Evolutionary conservation across 35 echinoderm and acorn worm genomes (phyloP).

Genomic region (Amphiura filiformis): DNA sequence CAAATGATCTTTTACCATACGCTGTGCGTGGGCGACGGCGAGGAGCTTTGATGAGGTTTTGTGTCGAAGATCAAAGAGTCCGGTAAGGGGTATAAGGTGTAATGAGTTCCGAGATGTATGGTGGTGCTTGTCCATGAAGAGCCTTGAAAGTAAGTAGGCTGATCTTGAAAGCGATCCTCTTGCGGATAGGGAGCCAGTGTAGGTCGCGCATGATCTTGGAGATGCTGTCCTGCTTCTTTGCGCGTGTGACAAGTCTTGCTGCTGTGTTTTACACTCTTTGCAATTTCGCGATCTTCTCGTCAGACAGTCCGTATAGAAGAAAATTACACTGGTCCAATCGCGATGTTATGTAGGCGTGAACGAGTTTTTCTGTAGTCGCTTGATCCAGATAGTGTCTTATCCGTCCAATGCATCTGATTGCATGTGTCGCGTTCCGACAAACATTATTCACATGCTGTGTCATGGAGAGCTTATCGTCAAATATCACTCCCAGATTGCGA

Average conservation of each 20-base stretch:
- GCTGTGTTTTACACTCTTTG: no score
- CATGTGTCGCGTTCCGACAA: no score
- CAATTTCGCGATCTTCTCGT: no score
- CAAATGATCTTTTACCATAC: not conserved
- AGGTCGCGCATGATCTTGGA: not conserved
- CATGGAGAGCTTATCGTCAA: not conserved
- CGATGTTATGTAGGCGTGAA: no score
- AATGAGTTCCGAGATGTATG: not conserved
- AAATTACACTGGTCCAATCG: no score
- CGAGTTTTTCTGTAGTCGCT: no score
- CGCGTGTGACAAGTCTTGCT: no score
- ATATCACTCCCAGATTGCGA: slow-evolving; percentile 22
- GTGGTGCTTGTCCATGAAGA: not conserved
- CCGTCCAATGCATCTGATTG: no score
- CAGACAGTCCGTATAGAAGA: no score
- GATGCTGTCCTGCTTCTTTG: no score
- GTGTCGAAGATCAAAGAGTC: not conserved
- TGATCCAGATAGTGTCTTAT: no score
- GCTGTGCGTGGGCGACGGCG: not conserved
- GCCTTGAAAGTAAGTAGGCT: slow-evolving; percentile 37
- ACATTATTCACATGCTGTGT: no score
- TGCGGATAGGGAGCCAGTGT: slow-evolving; percentile 29
- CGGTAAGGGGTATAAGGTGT: not conserved
- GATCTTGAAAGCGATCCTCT: slow-evolving; percentile 32
- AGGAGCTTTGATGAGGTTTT: not conserved